phyloP scores from a whole-genome alignment of 2,797 vertebrate genomes.

The Calcarius lapponicus region DNA sequence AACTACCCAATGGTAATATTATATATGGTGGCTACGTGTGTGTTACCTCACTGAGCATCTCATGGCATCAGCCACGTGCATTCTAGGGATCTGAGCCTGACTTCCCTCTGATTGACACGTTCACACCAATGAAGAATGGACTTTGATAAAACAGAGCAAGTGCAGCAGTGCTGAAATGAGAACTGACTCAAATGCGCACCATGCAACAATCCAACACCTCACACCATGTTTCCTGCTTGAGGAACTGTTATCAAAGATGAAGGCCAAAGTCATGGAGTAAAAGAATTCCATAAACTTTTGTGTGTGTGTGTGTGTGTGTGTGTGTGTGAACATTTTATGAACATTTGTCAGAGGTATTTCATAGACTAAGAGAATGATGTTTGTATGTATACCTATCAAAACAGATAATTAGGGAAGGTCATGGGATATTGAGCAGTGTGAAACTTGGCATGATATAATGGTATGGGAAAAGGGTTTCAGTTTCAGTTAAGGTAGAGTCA shows the following conservation, averaged over 20 bases:
- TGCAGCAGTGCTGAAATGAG: background rate
- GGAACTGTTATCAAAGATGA: background rate
- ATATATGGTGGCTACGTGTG: accelerated
- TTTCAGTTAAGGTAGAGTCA: background rate
- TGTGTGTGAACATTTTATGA: background rate
- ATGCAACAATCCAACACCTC: background rate
- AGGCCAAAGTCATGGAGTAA: background rate
- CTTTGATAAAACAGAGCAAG: background rate
- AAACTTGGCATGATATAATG: background rate
- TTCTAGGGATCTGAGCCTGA: background rate
- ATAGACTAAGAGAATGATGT: background rate
- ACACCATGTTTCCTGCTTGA: background rate
- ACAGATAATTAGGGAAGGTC: background rate
- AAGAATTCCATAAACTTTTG: background rate
- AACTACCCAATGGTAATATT: background rate
- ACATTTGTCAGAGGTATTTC: background rate
- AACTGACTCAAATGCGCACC: background rate
- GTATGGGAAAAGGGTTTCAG: background rate
- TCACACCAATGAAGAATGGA: background rate
- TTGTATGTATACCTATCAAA: background rate
- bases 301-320: no score
- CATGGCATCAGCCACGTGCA: background rate
- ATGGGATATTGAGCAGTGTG: background rate
- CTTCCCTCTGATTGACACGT: background rate
- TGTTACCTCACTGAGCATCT: background rate